Base-by-base conservation (phyloP, 2,113 vertebrate species). In the Aegithalos caudatus region DNA sequence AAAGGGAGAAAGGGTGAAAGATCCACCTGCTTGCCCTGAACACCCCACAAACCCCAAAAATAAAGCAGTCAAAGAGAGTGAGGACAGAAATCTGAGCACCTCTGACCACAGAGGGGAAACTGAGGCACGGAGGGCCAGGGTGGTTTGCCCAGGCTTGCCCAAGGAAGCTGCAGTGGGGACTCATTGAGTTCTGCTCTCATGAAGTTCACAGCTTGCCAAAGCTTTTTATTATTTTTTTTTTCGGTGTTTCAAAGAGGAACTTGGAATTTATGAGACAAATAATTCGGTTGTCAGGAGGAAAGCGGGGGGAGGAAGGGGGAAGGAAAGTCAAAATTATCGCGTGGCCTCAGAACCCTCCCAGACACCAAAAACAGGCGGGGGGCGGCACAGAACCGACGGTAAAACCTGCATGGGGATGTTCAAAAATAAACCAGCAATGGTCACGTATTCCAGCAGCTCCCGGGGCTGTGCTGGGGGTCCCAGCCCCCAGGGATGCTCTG, bases 371-470 rank as follows among this genome's bases (percentile, higher is more conserved):
- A 3, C 50, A 53, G 37, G 38, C 0, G 1, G n/a, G 48, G 61
- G 45, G 38, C 31, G 22, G 9, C 12, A 1, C 29, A 37, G 72
- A 35, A 11, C 35, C 6, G 53, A 23, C 33, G 24, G 50, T 7
- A 42, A 42, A 84, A 19, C 33, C 33, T 3, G 18, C 19, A 9
- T 1, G 31, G 8, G 9, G 67, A 7, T 11, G 69, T 35, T 69
- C 42, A 9, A 35, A 84, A 93, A 33, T 5, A 42, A 62, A 6
- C 1, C 5, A 4, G 0, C 1, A 5, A 11, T 0, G 17, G 76
- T 40, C 81, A 73, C 33, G 38, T 57, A 57, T 1, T n/a, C 33
- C 28, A 8, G n/a, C 54, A n/a, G 42, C 48, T 81, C 77, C 35
- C 44, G 0, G 0, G 87, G 7, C 6, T 1, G 65, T 8, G 62